Percentiles rank a stretch among this genome's conserved stretches.
Evolutionary conservation across 1,140 invertebrate species (phyloP).

Genomic region (Ceratina japonica): DNA sequence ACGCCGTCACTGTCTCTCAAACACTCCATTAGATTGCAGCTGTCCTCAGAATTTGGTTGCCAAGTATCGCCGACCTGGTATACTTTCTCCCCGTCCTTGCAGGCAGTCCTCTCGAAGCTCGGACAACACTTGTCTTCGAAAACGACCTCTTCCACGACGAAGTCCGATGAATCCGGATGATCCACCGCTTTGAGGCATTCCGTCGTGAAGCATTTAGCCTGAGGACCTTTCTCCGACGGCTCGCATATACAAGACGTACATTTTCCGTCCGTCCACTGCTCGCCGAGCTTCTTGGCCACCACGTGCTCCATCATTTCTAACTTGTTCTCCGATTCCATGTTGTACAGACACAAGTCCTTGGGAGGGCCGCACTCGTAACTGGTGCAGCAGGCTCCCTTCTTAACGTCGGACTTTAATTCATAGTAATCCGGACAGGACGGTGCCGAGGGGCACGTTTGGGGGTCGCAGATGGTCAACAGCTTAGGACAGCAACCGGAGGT

Average conservation of each 20-base stretch:
- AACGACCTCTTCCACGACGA: slow-evolving; percentile 79
- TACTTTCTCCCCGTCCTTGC: slow-evolving; percentile 80
- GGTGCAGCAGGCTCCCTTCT: slow-evolving; percentile 83
- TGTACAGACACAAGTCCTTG: slow-evolving; percentile 85
- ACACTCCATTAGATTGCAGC: slow-evolving; percentile 81
- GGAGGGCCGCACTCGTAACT: slow-evolving; percentile 84
- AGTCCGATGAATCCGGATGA: slow-evolving; percentile 77
- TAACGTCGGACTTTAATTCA: slow-evolving; percentile 74
- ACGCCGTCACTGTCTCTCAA: slow-evolving; percentile 71
- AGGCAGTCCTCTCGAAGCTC: slow-evolving; percentile 80
- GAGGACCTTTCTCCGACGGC: slow-evolving; percentile 57
- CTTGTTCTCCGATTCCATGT: slow-evolving; percentile 77
- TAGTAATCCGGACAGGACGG: slow-evolving; percentile 82
- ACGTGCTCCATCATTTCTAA: slow-evolving; percentile 74
- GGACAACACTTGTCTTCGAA: slow-evolving; percentile 83
- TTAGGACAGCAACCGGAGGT: slow-evolving; percentile 85
- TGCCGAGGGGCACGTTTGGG: slow-evolving; percentile 81
- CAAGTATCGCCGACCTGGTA: slow-evolving; percentile 82
- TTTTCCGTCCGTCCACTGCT: slow-evolving; percentile 85
- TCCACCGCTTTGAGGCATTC: slow-evolving; percentile 74
- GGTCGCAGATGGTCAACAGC: slow-evolving; percentile 81
- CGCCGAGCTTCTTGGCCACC: slow-evolving; percentile 80
- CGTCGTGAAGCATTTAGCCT: slow-evolving; percentile 72
- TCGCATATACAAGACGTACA: slow-evolving; percentile 84
- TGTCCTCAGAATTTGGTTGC: slow-evolving; percentile 77